Evolutionary conservation across 2,797 vertebrate species (phyloP).

Genomic region (Phrynocephalus guinanensis): DNA sequence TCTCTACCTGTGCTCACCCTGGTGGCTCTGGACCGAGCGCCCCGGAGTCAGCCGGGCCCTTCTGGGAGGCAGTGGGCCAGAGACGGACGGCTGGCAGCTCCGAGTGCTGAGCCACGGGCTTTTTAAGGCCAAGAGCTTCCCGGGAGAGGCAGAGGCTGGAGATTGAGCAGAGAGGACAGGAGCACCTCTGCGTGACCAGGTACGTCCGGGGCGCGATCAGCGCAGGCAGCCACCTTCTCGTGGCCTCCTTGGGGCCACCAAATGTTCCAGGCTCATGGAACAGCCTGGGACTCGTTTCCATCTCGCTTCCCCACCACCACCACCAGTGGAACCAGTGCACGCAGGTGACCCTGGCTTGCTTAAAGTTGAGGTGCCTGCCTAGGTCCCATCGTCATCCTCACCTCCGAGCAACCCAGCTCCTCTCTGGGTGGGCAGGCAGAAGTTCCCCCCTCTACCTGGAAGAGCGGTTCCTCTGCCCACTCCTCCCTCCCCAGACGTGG

Average conservation of each 20-base stretch:
- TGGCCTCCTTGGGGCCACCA: not conserved
- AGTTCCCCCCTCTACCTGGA: not conserved
- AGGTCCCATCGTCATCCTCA: not conserved
- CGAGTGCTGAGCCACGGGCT: no score
- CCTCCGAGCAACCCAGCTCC: not conserved
- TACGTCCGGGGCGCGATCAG: slow-evolving; percentile 13
- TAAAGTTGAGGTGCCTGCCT: not conserved
- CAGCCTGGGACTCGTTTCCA: no score
- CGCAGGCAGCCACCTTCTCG: not conserved
- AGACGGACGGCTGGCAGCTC: no score
- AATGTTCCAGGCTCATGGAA: no score
- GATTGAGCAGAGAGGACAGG: not conserved
- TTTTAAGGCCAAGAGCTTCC: no score
- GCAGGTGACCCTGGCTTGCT: not conserved
- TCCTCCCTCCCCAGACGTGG: no score
- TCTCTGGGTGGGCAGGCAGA: not conserved
- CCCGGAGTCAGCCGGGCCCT: not conserved
- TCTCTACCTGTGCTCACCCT: not conserved
- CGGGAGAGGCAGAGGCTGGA: no score
- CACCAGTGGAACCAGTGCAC: no score
- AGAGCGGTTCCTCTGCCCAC: not conserved
- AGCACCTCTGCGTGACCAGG: slow-evolving; percentile 18
- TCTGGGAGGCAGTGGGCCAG: not conserved
- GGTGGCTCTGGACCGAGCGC: not conserved
- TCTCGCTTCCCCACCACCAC: no score